A percentile compares a stretch with the other conserved stretches of the same genome.
phyloP scores from a whole-genome alignment of 1,140 invertebrate genomes.

The Hirudo medicinalis region DNA sequence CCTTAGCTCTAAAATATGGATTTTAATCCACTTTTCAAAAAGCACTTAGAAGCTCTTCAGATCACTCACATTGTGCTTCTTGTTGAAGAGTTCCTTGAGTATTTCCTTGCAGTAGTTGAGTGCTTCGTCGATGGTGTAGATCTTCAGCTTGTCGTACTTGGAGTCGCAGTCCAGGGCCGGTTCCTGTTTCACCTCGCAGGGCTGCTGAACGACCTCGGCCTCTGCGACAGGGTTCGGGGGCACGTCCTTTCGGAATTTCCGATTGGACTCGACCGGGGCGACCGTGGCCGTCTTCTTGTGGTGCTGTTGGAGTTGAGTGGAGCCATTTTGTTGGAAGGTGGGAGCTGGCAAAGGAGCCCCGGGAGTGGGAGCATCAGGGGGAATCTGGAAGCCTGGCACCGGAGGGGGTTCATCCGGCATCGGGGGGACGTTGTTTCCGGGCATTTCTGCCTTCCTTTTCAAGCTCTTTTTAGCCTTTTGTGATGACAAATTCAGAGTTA shows the following conservation, averaged over 20 bases:
- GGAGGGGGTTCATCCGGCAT: no score
- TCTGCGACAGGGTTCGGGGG: not conserved
- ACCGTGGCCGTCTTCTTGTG: slow-evolving; percentile 1
- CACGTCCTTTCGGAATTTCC: not conserved
- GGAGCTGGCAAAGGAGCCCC: no score
- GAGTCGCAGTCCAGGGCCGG: not conserved
- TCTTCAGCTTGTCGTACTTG: not conserved
- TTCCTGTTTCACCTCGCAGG: not conserved
- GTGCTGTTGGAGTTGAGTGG: not conserved
- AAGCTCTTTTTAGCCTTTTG: no score
- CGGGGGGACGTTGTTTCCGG: no score
- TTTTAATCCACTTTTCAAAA: no score
- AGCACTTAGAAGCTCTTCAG: not conserved
- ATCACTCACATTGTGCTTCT: slow-evolving; percentile 76
- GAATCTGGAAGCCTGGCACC: no score
- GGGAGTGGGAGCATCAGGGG: no score
- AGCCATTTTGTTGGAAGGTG: not conserved
- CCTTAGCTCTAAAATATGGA: not conserved
- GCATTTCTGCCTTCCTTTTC: no score
- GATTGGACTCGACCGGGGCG: not conserved
- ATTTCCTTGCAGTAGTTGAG: slow-evolving; percentile 87
- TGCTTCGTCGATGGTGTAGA: slow-evolving; percentile 25
- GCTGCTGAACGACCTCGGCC: not conserved
- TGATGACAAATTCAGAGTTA: no score
- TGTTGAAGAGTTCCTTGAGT: slow-evolving; percentile 82